Conservation (phyloP, 2,888 invertebrate species). For the Sarcophaga rosellei region DNA sequence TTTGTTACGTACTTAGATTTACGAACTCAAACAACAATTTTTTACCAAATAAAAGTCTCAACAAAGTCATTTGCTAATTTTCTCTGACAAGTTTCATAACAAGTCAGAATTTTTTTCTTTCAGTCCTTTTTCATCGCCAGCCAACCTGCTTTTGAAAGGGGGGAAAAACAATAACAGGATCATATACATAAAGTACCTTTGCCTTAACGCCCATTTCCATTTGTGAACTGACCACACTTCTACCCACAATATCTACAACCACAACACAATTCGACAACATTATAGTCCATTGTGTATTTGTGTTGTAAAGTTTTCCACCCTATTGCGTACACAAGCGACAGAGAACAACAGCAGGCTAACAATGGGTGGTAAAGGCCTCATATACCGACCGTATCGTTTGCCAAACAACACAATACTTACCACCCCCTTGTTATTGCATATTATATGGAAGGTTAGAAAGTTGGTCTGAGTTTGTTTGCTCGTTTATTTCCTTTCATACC, state of each 20-base stretch:
- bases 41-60: constrained; percentile 74
- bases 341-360: constrained; percentile 37
- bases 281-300: constrained; percentile 63
- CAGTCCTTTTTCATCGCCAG: background rate
- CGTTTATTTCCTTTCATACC: constrained; percentile 66
- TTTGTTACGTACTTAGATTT: constrained; percentile 67
- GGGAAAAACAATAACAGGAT: constrained; percentile 26
- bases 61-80: constrained; percentile 74
- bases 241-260: constrained; percentile 33
- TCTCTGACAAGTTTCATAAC: constrained; percentile 66
- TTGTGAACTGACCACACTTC: constrained; percentile 65
- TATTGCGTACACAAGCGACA: constrained; percentile 76
- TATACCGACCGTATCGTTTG: background rate
- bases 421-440: constrained; percentile 40
- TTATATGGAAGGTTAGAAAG: constrained; percentile 20
- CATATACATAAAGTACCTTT: constrained; percentile 53
- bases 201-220: constrained; percentile 67
- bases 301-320: constrained; percentile 77
- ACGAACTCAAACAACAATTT: constrained; percentile 73
- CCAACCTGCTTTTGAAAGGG: constrained; percentile 52
- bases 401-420: constrained; percentile 48
- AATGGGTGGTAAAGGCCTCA: constrained; percentile 57
- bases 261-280: constrained; percentile 4
- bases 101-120: constrained; percentile 50
- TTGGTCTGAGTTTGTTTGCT: constrained; percentile 46